Evolutionary conservation across 2,888 invertebrate genomes (phyloP).

Genomic region (Sinhomidia bicolor): DNA sequence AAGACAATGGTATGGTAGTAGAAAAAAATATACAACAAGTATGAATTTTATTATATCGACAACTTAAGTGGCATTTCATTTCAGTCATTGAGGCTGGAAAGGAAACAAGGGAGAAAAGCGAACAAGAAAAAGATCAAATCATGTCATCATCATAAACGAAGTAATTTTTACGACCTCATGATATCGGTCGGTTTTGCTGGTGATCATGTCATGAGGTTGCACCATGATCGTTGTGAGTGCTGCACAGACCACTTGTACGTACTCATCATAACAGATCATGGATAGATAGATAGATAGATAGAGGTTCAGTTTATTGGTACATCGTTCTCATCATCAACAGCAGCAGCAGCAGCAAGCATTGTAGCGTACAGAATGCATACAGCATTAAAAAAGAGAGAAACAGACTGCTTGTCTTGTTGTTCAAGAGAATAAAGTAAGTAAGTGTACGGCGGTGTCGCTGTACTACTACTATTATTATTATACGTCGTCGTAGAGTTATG

Average conservation of each 20-base stretch:
- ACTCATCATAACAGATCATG: not conserved
- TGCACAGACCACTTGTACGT: not conserved
- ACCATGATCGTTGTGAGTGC: not conserved
- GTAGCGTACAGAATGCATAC: not conserved
- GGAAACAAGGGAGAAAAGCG: no score
- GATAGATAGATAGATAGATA: not conserved
- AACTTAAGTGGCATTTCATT: slow-evolving; percentile 18
- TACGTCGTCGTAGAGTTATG: no score
- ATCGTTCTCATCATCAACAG: not conserved
- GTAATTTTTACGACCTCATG: not conserved
- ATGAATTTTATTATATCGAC: not conserved
- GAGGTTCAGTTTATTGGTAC: slow-evolving; percentile 2
- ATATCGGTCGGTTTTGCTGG: slow-evolving; percentile 24
- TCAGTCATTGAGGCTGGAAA: not conserved
- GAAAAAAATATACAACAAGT: no score
- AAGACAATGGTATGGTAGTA: no score
- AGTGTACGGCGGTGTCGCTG: not conserved
- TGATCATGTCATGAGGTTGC: slow-evolving; percentile 25
- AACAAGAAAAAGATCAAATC: not conserved
- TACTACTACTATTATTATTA: no score
- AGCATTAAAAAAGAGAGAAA: slow-evolving; percentile 12
- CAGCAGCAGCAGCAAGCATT: no score
- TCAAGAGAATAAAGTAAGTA: not conserved
- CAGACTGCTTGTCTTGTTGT: slow-evolving; percentile 58
- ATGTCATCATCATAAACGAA: not conserved